Evolutionary conservation across 2,888 invertebrate genomes (phyloP).

Genomic region (Aspidiotus rigidus): DNA sequence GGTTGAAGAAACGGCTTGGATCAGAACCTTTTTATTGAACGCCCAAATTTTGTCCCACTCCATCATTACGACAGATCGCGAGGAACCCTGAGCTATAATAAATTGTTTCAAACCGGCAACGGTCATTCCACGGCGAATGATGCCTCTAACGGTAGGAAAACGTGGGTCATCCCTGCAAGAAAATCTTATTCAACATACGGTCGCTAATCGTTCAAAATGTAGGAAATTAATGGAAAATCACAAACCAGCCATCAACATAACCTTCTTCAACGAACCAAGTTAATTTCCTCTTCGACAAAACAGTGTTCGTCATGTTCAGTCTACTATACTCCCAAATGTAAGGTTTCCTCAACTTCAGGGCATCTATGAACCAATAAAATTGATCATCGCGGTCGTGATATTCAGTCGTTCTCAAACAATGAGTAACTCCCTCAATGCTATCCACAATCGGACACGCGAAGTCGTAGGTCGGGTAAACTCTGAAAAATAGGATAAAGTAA

Average conservation of each 20-base stretch:
- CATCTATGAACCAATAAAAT: constrained; percentile 94
- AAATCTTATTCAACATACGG: neutral
- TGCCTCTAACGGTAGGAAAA: constrained; percentile 95
- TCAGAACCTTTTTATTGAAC: constrained; percentile 83
- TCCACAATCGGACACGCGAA: constrained; percentile 99
- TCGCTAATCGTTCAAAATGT: too few relatives aligned
- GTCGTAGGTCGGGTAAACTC: constrained; percentile 98
- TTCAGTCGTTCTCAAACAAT: constrained; percentile 94
- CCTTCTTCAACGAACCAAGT: constrained; percentile 96
- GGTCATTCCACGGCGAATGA: constrained; percentile 90
- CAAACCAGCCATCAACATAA: constrained; percentile 89
- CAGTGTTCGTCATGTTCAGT: constrained; percentile 95
- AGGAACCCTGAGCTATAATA: constrained; percentile 95
- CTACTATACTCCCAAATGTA: constrained; percentile 90
- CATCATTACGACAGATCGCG: constrained; percentile 95
- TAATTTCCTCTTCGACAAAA: constrained; percentile 90
- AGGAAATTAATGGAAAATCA: constrained; percentile 21
- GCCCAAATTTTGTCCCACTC: constrained; percentile 99
- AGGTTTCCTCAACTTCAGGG: constrained; percentile 74
- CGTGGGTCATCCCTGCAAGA: constrained; percentile 84
- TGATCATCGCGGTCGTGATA: constrained; percentile 97
- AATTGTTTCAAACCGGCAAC: constrained; percentile 95
- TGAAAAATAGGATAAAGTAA: constrained; percentile 42
- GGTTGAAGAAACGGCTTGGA: too few relatives aligned
- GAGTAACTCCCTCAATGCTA: constrained; percentile 92